Conservation (phyloP, 2,888 invertebrate species). For the Acanthopleura granulata region DNA sequence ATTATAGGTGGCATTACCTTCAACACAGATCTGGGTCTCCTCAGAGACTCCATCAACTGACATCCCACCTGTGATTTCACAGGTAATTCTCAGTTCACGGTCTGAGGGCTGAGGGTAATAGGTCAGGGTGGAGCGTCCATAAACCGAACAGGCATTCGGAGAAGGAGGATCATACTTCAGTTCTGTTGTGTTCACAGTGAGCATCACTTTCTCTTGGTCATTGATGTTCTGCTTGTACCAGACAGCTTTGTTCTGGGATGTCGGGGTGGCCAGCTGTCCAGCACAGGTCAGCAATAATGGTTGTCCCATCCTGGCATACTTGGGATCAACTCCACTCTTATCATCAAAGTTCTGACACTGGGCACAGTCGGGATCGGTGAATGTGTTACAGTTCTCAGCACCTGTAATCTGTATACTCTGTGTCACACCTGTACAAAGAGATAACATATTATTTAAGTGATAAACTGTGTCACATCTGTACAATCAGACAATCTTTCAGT, state of each 20-base stretch:
- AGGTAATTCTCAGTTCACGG: neutral
- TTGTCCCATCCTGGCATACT: neutral
- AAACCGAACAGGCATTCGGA: neutral
- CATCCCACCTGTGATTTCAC: neutral
- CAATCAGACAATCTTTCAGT: no score
- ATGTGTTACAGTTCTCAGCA: no score
- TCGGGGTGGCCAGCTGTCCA: neutral
- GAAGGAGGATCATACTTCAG: neutral
- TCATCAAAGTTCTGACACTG: no score
- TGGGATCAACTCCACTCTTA: no score
- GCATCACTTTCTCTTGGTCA: neutral
- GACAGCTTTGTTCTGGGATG: neutral
- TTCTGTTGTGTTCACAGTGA: neutral
- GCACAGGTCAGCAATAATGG: neutral
- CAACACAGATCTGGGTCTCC: neutral
- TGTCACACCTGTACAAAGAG: no score
- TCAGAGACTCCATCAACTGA: neutral
- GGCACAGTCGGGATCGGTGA: no score
- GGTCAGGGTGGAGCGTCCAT: neutral
- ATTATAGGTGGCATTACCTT: neutral
- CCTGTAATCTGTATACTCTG: no score
- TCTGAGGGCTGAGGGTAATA: neutral
- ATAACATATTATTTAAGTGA: no score
- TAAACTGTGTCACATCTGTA: no score
- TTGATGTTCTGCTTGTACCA: neutral